A percentile compares a stretch with the other conserved stretches of the same genome.
phyloP scores from a whole-genome alignment of 2,797 vertebrate genomes.

The Rhinogobio ventralis region DNA sequence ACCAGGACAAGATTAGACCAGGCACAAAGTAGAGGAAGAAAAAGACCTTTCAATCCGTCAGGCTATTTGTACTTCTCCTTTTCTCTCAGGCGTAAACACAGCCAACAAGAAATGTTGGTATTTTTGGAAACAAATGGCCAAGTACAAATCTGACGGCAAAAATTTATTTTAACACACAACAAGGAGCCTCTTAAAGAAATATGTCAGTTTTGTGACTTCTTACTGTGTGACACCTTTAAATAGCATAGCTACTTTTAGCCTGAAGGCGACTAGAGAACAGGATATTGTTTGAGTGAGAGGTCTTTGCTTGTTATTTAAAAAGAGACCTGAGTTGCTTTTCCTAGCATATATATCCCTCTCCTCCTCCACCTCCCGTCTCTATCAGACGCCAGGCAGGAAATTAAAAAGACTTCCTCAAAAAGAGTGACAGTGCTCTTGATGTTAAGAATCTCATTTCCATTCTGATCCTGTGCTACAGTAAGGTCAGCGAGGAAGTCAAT shows the following conservation, averaged over 20 bases:
- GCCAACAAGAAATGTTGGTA: conserved; percentile 47
- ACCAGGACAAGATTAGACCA: conserved; percentile 9
- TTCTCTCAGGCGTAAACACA: conserved; percentile 32
- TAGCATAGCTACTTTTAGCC: conserved; percentile 53
- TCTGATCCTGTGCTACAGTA: conserved; percentile 29
- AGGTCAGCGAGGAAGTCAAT: conserved; percentile 37
- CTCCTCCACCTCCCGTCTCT: background rate
- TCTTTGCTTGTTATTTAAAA: conserved; percentile 47
- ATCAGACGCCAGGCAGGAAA: conserved; percentile 30
- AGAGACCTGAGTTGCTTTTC: conserved; percentile 33
- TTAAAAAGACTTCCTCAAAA: conserved; percentile 42
- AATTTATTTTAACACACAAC: conserved; percentile 44
- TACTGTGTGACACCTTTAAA: conserved; percentile 48
- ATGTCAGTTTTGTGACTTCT: conserved; percentile 53
- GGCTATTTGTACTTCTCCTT: conserved; percentile 31
- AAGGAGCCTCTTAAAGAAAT: conserved; percentile 47
- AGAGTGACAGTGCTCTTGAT: conserved; percentile 13
- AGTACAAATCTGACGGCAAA: conserved; percentile 35
- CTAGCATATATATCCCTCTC: background rate
- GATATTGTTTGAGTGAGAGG: conserved; percentile 32
- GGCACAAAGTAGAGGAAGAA: conserved; percentile 30
- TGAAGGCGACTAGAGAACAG: conserved; percentile 31
- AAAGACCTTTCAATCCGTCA: conserved; percentile 42
- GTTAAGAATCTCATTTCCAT: conserved; percentile 46
- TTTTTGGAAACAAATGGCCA: conserved; percentile 53